Base-by-base conservation (phyloP, 2,113 vertebrate species). In the Oreochromis tanganicae region DNA sequence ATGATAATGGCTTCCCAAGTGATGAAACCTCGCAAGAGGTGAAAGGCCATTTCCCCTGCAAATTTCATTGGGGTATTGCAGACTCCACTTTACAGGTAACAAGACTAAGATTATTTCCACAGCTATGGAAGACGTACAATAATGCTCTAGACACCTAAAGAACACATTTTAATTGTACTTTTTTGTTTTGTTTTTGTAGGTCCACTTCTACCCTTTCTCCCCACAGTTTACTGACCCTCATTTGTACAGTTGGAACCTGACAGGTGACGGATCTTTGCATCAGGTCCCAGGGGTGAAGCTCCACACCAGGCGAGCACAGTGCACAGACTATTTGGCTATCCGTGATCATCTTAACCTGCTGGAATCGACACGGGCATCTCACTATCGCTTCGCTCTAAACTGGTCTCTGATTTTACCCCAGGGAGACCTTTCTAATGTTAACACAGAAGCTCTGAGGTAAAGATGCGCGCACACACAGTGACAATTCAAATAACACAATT, bases 41-140 rank as follows among this genome's bases (percentile, higher is more conserved):
- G 29, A 91, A 91, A 66, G 97, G 97, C 5, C 96, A 94, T 46
- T 98, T 99, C 88, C 97, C 98, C 82, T 99, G 98, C 84, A 93
- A 97, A 84, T 99, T 99, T 94, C 97, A 97, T 71, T 99, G 98
- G 97, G 99, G 99, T 2, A 89, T 99, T 81, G 96, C 98, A 0
- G 99, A 99, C 71, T 97, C 97, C 19, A 96, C 97, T 21, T 93
- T 99, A 32, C 98, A 98, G 97, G 98, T 98, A 95, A 96, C 95
- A 11, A 2, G 32, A 80, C 27, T 7, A 6, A 50, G 9, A 81
- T 24, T 14, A n/a, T 24, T 21, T 56, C 21, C 54, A 56, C 29
- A 78, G 10, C 43, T 52, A 13, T 29, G 6, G 7, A 52, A n/a
- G 27, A 78, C 8, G 9, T 52, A 32, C 10, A 78, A 12, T n/a